These are phyloP conservation scores for Rhimphoctona megacephalus DNA, from an alignment of 2,888 invertebrate genomes.

Conservation along the genomic window DNA sequence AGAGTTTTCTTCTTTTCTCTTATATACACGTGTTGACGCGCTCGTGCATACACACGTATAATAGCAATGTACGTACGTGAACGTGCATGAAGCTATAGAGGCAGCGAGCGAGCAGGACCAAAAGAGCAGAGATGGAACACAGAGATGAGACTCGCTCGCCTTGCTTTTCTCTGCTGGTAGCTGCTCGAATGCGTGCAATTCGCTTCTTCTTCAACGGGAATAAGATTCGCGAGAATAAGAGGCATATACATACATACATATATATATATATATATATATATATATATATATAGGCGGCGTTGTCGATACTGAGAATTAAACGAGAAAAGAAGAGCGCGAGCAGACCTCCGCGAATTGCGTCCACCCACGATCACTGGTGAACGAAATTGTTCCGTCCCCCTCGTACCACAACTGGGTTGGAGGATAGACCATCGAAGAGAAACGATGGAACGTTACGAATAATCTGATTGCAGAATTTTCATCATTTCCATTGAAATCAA, in stretches of 20 bases:
- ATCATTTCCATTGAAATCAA: neutral
- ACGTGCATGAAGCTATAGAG: slow-evolving; percentile 4
- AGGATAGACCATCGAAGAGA: neutral
- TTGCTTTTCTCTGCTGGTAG: slow-evolving; percentile 40
- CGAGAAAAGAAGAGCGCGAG: slow-evolving; percentile 25
- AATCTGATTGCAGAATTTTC: neutral
- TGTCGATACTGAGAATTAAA: slow-evolving; percentile 20
- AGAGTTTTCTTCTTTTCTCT: slow-evolving; percentile 41
- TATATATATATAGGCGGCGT: neutral
- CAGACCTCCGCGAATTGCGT: slow-evolving; percentile 53
- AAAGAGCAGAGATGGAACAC: slow-evolving; percentile 33
- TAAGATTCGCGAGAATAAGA: slow-evolving; percentile 28
- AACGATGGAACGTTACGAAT: neutral
- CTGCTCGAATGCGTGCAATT: slow-evolving; percentile 30
- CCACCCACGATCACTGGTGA: slow-evolving; percentile 37
- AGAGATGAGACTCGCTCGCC: slow-evolving; percentile 55
- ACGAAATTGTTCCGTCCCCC: slow-evolving; percentile 33
- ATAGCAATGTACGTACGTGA: neutral
- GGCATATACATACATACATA: neutral
- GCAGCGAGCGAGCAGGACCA: slow-evolving; percentile 28
- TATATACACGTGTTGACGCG: slow-evolving; percentile 11
- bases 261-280: neutral
- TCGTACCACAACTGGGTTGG: neutral
- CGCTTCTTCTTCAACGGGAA: slow-evolving; percentile 34
- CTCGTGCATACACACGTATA: neutral